These are phyloP conservation scores for Epicampocera succincta DNA, from an alignment of 2,888 invertebrate species.

Conservation along the genomic window DNA sequence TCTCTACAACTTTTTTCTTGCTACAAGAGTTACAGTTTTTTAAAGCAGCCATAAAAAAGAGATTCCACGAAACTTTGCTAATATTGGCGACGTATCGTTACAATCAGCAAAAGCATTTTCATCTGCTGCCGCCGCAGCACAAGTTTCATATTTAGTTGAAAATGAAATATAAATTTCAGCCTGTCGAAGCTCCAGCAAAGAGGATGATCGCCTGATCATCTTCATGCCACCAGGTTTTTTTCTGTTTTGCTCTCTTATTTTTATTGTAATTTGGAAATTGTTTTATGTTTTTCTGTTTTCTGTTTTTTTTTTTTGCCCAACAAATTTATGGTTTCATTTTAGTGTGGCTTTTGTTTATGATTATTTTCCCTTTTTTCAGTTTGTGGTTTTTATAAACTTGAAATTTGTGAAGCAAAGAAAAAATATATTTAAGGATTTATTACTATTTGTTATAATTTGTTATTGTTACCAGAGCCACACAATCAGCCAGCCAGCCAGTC, in stretches of 20 bases:
- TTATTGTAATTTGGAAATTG: constrained; percentile 50
- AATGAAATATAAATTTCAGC: constrained; percentile 52
- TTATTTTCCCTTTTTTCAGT: constrained; percentile 54
- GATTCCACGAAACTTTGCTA: constrained; percentile 54
- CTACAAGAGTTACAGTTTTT: constrained; percentile 52
- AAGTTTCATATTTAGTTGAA: constrained; percentile 22
- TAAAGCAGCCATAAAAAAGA: constrained; percentile 67
- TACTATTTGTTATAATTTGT: constrained; percentile 58
- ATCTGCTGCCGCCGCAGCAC: constrained; percentile 36
- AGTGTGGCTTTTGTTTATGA: constrained; percentile 56
- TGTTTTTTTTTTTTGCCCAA: not conserved
- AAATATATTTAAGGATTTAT: constrained; percentile 62
- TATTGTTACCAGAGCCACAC: constrained; percentile 39
- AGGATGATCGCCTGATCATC: constrained; percentile 60
- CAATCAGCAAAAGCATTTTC: constrained; percentile 50
- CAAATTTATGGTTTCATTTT: constrained; percentile 68
- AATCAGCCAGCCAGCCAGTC: constrained; percentile 3
- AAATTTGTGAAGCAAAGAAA: constrained; percentile 8
- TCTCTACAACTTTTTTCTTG: not conserved
- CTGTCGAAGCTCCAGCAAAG: constrained; percentile 42
- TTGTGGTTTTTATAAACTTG: constrained; percentile 62
- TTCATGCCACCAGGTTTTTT: constrained; percentile 37
- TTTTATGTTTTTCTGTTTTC: constrained; percentile 19
- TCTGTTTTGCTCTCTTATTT: constrained; percentile 4
- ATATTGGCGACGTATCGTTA: constrained; percentile 52